Base-by-base conservation (phyloP, 2,113 vertebrate species). In the Silurus glanis region DNA sequence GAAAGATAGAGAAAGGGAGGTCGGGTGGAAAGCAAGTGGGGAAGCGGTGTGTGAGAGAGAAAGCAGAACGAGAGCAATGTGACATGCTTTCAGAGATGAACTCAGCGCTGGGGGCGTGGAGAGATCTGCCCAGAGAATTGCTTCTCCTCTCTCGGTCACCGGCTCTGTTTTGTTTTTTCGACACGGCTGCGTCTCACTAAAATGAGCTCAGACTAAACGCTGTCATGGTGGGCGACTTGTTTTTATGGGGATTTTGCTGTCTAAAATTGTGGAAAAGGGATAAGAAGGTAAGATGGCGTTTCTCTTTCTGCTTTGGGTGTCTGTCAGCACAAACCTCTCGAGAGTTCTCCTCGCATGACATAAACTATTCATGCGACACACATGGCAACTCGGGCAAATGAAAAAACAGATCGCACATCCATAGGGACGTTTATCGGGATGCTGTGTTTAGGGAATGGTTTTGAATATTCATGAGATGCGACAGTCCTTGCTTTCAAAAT, bases 181-280 rank as follows among this genome's bases (percentile, higher is more conserved):
- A 91, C 90, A 53, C 17, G 4, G 37, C 84, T 45, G 82, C 79
- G 82, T 80, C 85, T 89, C 86, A 78, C 78, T 92, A 91, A 91
- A 92, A 95, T 95, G 94, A 90, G 89, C 90, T 92, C 51, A 3
- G 75, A 47, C 86, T 89, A 90, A 82, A 74, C 45, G 90, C 85
- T 90, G 93, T 90, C 93, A 95, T 95, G 95, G 90, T 95, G 90
- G 93, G 94, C 83, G 94, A 95, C 75, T 61, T 95, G 84, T 94
- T 95, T 90, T 91, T 92, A 90, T 95, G 94, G 95, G 92, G 94
- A 88, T 95, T 94, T 87, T 95, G 95, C 93, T 95, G 95, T 92
- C 94, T 95, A 53, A 93, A 89, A 92, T 91, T 94, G 86, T 95
- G 95, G 95, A 95, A 88, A 64, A 92, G 90, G 82, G 93, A 95